phyloP scores from a whole-genome alignment of 2,797 vertebrate species.

The Coluber constrictor region DNA sequence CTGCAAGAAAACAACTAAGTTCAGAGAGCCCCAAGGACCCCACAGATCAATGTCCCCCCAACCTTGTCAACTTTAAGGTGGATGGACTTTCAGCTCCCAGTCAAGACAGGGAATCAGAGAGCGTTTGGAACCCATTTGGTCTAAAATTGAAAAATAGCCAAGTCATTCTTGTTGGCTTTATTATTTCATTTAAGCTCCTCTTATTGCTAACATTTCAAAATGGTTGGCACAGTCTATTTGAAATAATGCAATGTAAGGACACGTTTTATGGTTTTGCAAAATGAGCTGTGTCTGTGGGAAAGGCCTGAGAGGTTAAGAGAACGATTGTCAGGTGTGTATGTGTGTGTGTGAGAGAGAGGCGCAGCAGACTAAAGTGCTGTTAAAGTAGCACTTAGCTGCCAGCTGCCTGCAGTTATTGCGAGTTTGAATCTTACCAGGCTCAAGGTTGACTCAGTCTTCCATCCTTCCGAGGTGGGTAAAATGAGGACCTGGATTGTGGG shows the following conservation, averaged over 20 bases:
- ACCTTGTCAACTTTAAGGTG: not conserved
- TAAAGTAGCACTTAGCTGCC: no score
- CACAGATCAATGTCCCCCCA: not conserved
- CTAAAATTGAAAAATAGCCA: not conserved
- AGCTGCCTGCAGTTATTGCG: no score
- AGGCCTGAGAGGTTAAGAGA: not conserved
- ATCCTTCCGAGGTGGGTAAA: no score
- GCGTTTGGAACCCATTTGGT: not conserved
- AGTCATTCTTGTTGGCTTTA: not conserved
- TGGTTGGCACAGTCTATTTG: not conserved
- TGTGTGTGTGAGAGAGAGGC: no score
- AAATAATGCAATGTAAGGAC: not conserved
- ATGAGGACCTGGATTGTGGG: no score
- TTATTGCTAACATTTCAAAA: not conserved
- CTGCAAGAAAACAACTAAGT: not conserved
- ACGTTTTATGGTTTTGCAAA: not conserved
- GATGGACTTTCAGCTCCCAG: not conserved
- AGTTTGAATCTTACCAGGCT: no score
- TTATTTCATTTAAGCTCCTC: not conserved
- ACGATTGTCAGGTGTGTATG: not conserved
- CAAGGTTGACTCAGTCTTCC: no score
- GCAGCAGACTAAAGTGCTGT: no score
- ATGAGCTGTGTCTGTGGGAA: not conserved
- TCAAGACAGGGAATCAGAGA: not conserved
- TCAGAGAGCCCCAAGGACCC: not conserved